Percentiles rank a stretch among this genome's conserved stretches.
phyloP scores from a whole-genome alignment of 2,113 vertebrate genomes.

The Microcebus murinus region DNA sequence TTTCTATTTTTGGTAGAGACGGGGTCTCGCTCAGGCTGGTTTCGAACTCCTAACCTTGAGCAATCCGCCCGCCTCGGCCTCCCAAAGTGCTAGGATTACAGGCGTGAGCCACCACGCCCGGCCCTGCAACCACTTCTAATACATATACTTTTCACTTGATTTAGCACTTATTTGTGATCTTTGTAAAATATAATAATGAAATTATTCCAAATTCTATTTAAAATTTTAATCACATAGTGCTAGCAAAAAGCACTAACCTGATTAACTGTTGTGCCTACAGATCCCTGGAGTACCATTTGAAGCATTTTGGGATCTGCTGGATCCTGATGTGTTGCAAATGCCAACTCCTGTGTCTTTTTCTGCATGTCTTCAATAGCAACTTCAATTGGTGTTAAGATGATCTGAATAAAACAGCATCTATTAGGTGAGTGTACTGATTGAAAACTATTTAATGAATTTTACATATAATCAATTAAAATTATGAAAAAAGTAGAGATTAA shows the following conservation, averaged over 20 bases:
- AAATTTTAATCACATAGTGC: neutral
- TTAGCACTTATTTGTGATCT: neutral
- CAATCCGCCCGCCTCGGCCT: no score
- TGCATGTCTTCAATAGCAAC: constrained; percentile 99
- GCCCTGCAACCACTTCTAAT: neutral
- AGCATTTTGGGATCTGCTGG: constrained; percentile 98
- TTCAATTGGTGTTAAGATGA: constrained; percentile 98
- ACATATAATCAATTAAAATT: constrained; percentile 3
- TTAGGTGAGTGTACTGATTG: neutral
- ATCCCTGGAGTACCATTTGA: constrained; percentile 99
- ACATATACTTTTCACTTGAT: neutral
- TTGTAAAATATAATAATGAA: neutral
- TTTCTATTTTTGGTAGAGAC: no score
- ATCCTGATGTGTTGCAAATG: constrained; percentile 98
- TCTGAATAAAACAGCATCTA: constrained; percentile 81
- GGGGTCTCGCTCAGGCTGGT: no score
- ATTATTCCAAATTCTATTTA: neutral
- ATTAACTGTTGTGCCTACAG: constrained; percentile 99
- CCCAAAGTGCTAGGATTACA: no score
- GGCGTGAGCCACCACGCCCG: no score
- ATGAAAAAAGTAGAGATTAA: neutral
- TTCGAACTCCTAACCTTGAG: no score
- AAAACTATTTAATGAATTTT: constrained; percentile 31
- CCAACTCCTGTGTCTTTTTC: constrained; percentile 98
- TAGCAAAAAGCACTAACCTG: constrained; percentile 87